Evolutionary conservation across 1,140 invertebrate genomes (phyloP), one percentile per base, ranked within the genome.

Genomic region (Zaprionus vittiger): DNA sequence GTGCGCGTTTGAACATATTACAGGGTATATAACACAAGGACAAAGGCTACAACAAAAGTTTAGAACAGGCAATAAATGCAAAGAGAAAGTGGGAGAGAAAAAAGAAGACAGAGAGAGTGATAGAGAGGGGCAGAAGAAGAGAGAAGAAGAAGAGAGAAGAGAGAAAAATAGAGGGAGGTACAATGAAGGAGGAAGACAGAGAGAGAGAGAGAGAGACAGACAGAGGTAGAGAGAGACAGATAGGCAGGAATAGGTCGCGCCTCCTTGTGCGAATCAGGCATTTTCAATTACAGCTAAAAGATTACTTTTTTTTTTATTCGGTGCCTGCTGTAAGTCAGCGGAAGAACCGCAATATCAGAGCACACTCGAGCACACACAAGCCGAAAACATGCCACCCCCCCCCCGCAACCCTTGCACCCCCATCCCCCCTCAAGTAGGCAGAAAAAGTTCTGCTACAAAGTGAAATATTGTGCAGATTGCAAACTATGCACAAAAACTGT

Each of bases 251-350:
- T n/a, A 44, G 6, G 6, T 17, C 41, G n/a, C 41, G n/a, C 7
- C 41, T 44, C 5, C 41, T 47, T 9, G 24, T 28, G 34, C 72
- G 49, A 74, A 69, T 54, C 55, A 55, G 37, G 5, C 68, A 72
- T 76, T 76, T 76, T 76, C 73, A 76, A 71, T 76, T 76, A 76
- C 60, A 65, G 73, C 73, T 72, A 72, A 76, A 65, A 76, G 68
- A 76, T 76, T 76, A 65, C 34, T 65, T 76, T 75, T 73, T 59
- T 74, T 62, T 28, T 47, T 75, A 62, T 28, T 47, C 17, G 49
- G 34, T 14, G 7, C 9, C 57, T 34, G 47, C 52, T 52, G 63
- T 37, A 67, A 73, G 70, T 60, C 71, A 49, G 15, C 38, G 38
- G 28, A 49, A 55, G 37, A 26, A 55, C 49, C 59, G 59, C 68